Evolutionary conservation across 2,113 vertebrate species (phyloP).

Genomic region (Corythornis vintsioides): DNA sequence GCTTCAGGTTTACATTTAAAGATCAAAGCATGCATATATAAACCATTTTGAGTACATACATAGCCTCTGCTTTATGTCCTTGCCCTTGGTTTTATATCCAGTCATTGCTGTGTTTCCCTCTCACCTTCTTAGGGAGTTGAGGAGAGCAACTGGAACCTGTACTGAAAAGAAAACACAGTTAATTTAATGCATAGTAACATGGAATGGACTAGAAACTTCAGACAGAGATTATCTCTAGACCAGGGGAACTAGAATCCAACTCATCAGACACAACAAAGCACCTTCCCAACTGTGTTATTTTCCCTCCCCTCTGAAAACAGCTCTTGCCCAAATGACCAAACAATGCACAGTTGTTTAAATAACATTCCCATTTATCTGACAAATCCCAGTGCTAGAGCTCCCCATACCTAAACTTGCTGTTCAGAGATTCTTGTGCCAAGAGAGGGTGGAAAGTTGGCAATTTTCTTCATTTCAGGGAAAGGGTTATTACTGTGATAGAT

Average conservation of each 20-base stretch:
- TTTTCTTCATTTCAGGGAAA: background rate
- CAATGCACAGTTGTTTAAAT: background rate
- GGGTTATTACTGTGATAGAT: background rate
- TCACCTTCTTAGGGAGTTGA: background rate
- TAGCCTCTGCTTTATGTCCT: background rate
- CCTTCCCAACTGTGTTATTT: background rate
- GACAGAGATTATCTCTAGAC: background rate
- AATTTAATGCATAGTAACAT: background rate
- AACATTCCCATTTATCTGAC: background rate
- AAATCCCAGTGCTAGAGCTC: background rate
- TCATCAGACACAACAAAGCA: background rate
- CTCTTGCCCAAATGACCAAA: background rate
- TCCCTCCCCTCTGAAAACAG: background rate
- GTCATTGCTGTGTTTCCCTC: background rate
- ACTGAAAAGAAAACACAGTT: background rate
- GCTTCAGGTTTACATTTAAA: conserved; percentile 25
- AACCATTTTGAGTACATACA: background rate
- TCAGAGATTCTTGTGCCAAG: background rate
- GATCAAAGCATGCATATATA: background rate
- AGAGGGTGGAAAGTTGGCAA: background rate
- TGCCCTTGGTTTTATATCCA: background rate
- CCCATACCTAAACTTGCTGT: background rate
- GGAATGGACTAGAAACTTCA: background rate
- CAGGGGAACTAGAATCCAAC: background rate
- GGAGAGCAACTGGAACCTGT: background rate